These are phyloP conservation scores for Pseudopipra pipra DNA, from an alignment of 2,113 vertebrate genomes.

Conservation along the genomic window DNA sequence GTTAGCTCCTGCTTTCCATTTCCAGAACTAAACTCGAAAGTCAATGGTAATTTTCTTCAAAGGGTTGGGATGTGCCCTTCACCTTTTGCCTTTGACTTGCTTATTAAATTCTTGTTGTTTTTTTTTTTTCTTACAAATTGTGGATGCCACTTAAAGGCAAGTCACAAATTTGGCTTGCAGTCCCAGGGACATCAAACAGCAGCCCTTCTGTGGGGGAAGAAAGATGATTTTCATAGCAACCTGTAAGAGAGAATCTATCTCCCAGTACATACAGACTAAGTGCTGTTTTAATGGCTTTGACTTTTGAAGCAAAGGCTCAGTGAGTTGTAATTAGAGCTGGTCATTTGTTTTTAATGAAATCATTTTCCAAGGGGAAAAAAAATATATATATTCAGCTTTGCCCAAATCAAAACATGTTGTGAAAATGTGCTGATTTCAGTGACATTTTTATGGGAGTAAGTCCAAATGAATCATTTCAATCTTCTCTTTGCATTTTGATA, in stretches of 20 bases:
- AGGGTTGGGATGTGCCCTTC: not conserved
- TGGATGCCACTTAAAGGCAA: not conserved
- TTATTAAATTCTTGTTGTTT: not conserved
- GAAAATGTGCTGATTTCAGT: constrained; percentile 55
- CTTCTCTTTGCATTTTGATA: constrained; percentile 51
- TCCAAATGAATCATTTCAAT: constrained; percentile 60
- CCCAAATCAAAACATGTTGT: constrained; percentile 19
- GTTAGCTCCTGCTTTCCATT: not conserved
- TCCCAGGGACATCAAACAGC: not conserved
- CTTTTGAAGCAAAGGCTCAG: constrained; percentile 8
- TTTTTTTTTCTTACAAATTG: not conserved
- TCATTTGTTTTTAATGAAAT: constrained; percentile 50
- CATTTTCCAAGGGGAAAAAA: not conserved
- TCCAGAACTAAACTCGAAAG: constrained; percentile 32
- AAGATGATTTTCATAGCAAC: not conserved
- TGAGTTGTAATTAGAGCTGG: constrained; percentile 43
- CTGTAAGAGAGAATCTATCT: not conserved
- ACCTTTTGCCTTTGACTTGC: not conserved
- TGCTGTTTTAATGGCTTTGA: constrained; percentile 12
- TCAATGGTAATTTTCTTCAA: constrained; percentile 39
- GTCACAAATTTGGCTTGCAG: not conserved
- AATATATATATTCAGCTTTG: not conserved
- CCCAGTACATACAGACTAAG: not conserved
- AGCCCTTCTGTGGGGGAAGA: not conserved
- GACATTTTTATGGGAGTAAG: constrained; percentile 42